Base-by-base conservation (phyloP, 2,113 vertebrate genomes). In the Poecile atricapillus region DNA sequence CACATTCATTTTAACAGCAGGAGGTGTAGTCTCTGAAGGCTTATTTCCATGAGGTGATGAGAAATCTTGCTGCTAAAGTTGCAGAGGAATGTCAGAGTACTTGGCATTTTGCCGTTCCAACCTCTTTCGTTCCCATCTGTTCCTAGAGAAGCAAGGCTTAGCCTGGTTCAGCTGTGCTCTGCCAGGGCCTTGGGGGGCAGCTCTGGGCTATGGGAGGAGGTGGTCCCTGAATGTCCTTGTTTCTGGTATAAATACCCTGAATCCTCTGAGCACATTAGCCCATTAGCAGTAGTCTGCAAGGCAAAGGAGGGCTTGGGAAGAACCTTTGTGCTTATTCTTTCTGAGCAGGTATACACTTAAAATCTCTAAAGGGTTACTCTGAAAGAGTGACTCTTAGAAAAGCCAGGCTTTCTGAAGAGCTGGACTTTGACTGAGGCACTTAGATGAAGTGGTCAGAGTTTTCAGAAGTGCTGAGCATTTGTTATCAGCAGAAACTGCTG, bases 1-100 rank as follows among this genome's bases (percentile, higher is more conserved):
- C 95, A 96, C 94, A 84, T 95, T 96, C 83, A 90, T 93, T 94
- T 88, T 88, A 94, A 24, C 93, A 94, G 90, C 83, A 88, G 94
- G 95, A 96, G 95, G 13, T 73, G 69, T 68, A 83, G 85, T 68
- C 92, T 96, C 96, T 58, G 69, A 94, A 93, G 94, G 68, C 92
- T 96, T 78, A 86, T 95, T 96, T 96, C 90, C 94, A 83, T 71
- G 92, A 94, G 69, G 88, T 88, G 93, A 83, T 90, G 90, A 96
- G 93, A 93, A 93, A 94, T 93, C 83, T 94, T 10, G 8, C 92
- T 92, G 93, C 83, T 92, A 23, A 82, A 89, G 83, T 81, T 90
- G 62, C 86, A 87, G 68, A 49, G 83, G 71, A 70, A 93, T 95
- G 82, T 93, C 85, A 92, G 85, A 80, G 50, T 15, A 44, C 37